Conservation (phyloP, 1,140 invertebrate species). For the Odontomachus brunneus region DNA sequence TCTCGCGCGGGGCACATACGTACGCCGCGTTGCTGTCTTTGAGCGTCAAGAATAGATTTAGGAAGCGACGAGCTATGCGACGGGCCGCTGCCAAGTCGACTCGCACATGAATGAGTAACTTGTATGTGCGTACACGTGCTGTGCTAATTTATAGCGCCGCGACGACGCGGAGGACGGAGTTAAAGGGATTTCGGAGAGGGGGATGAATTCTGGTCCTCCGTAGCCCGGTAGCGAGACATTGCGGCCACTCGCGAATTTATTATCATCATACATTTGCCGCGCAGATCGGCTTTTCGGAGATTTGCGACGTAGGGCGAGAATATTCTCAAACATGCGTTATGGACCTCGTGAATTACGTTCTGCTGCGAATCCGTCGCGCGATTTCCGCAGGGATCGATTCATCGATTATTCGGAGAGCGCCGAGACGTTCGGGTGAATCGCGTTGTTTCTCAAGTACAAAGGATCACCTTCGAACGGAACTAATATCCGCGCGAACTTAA, state of each 20-base stretch:
- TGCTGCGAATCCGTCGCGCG: too few species aligned
- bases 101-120: constrained; percentile 83
- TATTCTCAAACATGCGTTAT: too few species aligned
- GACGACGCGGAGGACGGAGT: constrained; percentile 31
- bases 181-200: constrained; percentile 17
- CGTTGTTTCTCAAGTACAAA: too few species aligned
- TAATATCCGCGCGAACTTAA: not conserved
- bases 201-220: not conserved
- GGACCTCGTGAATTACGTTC: not conserved
- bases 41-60: constrained; percentile 80
- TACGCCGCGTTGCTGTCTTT: constrained; percentile 41
- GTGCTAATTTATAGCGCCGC: constrained; percentile 80
- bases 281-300: not conserved
- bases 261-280: not conserved
- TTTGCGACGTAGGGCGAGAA: not conserved
- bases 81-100: constrained; percentile 76
- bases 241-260: constrained; percentile 35
- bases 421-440: too few species aligned
- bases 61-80: constrained; percentile 82
- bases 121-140: constrained; percentile 80
- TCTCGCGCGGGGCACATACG: constrained; percentile 43
- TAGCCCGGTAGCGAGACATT: constrained; percentile 47
- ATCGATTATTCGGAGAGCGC: too few species aligned
- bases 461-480: not conserved
- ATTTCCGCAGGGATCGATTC: too few species aligned